Evolutionary conservation across 2,888 invertebrate species (phyloP).

Genomic region (Lymantria dispar): DNA sequence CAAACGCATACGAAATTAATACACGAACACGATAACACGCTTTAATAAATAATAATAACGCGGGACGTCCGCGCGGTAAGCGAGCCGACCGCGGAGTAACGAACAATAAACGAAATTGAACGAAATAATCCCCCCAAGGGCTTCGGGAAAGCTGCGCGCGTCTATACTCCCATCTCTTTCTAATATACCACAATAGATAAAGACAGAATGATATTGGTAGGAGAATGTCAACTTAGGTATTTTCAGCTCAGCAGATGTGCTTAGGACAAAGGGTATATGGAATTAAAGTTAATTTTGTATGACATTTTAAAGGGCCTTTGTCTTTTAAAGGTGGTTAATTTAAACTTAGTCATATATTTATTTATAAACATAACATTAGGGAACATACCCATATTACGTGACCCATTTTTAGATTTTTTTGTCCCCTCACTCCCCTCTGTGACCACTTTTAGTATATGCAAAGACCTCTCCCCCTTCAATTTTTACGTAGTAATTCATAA

Average conservation of each 20-base stretch:
- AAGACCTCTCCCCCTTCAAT: too few relatives aligned
- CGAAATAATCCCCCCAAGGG: conserved; percentile 15
- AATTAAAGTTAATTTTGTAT: conserved; percentile 40
- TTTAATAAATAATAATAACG: conserved; percentile 23
- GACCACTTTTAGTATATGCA: too few relatives aligned
- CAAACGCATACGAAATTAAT: conserved; percentile 23
- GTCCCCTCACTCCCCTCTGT: too few relatives aligned
- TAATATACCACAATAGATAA: conserved; percentile 7
- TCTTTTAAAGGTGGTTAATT: conserved; percentile 17
- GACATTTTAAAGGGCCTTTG: conserved; percentile 28
- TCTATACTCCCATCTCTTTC: conserved; percentile 28
- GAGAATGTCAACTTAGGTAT: conserved; percentile 48
- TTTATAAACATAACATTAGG: too few relatives aligned
- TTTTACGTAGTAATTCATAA: too few relatives aligned
- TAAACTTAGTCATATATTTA: neutral
- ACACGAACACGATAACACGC: conserved; percentile 40
- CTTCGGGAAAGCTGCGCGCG: conserved; percentile 46
- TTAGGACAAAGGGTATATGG: conserved; percentile 36
- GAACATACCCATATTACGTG: too few relatives aligned
- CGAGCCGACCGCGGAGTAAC: conserved; percentile 63
- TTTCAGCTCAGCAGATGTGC: conserved; percentile 45
- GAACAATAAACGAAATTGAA: conserved; percentile 2
- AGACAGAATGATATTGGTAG: conserved; percentile 22
- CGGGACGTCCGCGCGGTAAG: conserved; percentile 64
- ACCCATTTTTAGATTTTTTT: too few relatives aligned